Conservation (phyloP, 1,140 invertebrate species). For the Brachionus paranguensis region DNA sequence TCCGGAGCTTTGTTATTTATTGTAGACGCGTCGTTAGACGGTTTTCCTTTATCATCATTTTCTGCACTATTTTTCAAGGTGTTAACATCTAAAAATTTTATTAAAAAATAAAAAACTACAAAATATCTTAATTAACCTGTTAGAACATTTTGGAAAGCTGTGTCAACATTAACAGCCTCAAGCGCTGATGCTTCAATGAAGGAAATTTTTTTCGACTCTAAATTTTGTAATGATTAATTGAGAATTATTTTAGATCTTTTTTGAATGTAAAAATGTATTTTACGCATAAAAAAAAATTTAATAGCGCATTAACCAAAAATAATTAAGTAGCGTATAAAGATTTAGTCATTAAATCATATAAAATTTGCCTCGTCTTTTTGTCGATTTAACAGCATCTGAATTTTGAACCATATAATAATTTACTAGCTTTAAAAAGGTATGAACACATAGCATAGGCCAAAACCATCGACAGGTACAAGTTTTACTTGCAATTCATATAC, state of each 20-base stretch:
- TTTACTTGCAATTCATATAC: too few species aligned
- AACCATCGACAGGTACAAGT: too few species aligned
- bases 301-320: too few species aligned
- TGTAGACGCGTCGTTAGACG: not conserved
- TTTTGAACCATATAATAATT: too few species aligned
- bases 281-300: too few species aligned
- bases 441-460: too few species aligned
- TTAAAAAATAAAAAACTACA: not conserved
- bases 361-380: too few species aligned
- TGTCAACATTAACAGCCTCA: slow-evolving; percentile 98
- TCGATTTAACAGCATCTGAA: too few species aligned
- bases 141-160: slow-evolving; percentile 99
- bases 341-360: too few species aligned
- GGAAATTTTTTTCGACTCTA: slow-evolving; percentile 85
- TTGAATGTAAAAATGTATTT: too few species aligned
- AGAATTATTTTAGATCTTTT: not conserved
- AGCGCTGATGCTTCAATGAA: slow-evolving; percentile 99
- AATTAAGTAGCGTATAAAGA: too few species aligned
- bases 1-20: not conserved
- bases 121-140: slow-evolving; percentile 65
- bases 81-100: not conserved
- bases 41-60: not conserved
- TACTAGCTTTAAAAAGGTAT: too few species aligned
- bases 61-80: not conserved
- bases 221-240: slow-evolving; percentile 39